phyloP scores from a whole-genome alignment of 2,113 vertebrate genomes.

The Plecotus auritus region DNA sequence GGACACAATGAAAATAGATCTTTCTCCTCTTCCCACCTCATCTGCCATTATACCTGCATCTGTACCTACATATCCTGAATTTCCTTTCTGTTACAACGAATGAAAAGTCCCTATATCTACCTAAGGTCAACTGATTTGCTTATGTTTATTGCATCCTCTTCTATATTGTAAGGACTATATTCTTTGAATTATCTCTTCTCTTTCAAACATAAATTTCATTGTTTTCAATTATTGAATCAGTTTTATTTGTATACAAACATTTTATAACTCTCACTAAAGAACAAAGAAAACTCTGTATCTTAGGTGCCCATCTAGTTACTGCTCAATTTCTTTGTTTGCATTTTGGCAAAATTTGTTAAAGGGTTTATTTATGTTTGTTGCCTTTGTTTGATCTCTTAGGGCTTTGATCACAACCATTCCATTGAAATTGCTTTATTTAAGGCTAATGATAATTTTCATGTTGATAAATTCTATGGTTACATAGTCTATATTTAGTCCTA shows the following conservation, averaged over 20 bases:
- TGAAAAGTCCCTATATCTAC: background rate
- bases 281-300: background rate
- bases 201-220: background rate
- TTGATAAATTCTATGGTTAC: background rate
- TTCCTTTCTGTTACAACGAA: background rate
- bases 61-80: background rate
- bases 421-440: background rate
- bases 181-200: background rate
- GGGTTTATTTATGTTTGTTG: background rate
- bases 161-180: background rate
- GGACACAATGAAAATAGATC: background rate
- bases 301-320: background rate
- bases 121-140: background rate
- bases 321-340: background rate
- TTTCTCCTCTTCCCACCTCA: background rate
- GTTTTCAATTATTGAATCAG: background rate
- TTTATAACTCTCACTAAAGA: background rate
- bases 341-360: slow-evolving; percentile 3
- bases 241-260: background rate
- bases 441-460: background rate
- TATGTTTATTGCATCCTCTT: background rate
- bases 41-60: background rate
- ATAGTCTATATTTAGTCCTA: background rate
- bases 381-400: background rate
- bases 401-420: slow-evolving; percentile 8